These are phyloP conservation scores for Drosophila tristis DNA, from an alignment of 1,140 invertebrate genomes.

Conservation along the genomic window DNA sequence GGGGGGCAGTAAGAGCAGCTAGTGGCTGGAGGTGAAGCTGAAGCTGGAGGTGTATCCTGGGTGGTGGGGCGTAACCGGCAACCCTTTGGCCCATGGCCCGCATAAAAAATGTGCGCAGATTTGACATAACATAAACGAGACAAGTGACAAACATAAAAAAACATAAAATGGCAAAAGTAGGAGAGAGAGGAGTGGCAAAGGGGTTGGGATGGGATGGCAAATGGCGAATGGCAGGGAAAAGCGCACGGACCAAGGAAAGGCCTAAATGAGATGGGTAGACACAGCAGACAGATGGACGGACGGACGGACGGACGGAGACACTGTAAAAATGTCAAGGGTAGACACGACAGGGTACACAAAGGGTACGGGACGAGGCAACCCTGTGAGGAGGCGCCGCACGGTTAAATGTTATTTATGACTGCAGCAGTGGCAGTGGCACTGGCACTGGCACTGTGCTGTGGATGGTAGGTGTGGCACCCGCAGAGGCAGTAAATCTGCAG, in stretches of 20 bases:
- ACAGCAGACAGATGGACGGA: conserved; percentile 1
- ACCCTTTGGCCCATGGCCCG: conserved; percentile 47
- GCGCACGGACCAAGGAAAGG: conserved; percentile 18
- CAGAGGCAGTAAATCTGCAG: conserved; percentile 59
- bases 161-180: conserved; percentile 24
- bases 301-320: conserved; percentile 14
- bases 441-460: neutral
- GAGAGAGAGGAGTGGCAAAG: conserved; percentile 18
- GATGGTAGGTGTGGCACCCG: conserved; percentile 11
- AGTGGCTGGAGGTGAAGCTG: neutral
- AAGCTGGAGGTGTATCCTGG: neutral
- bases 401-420: conserved; percentile 81
- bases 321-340: conserved; percentile 78
- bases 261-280: conserved; percentile 66
- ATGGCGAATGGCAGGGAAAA: conserved; percentile 9
- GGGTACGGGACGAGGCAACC: conserved; percentile 15
- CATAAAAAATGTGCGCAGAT: conserved; percentile 74
- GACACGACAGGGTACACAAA: conserved; percentile 7
- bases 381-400: conserved; percentile 19
- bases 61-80: conserved; percentile 7
- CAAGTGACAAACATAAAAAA: conserved; percentile 76
- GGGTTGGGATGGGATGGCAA: neutral
- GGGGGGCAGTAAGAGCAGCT: conserved; percentile 30
- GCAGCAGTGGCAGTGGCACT: conserved; percentile 32
- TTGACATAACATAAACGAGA: conserved; percentile 77